Percentiles rank a stretch among this genome's conserved stretches.
phyloP scores from a whole-genome alignment of 2,113 vertebrate species.

The Redunca redunca region DNA sequence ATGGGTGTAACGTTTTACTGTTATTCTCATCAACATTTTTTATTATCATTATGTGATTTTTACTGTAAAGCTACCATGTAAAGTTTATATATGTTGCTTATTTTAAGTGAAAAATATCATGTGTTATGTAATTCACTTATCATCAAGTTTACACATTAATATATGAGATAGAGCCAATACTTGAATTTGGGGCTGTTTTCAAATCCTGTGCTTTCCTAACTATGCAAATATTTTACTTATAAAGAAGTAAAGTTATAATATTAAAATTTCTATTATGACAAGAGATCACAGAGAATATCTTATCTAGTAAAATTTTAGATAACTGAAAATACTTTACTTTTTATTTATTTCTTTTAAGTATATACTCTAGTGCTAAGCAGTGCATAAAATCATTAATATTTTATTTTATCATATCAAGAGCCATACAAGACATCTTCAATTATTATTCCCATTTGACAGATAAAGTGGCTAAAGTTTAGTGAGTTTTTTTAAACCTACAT shows the following conservation, averaged over 20 bases:
- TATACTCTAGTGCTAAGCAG: neutral
- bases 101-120: neutral
- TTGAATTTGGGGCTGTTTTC: neutral
- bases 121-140: neutral
- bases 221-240: neutral
- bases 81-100: neutral
- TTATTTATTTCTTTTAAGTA: neutral
- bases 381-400: neutral
- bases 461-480: neutral
- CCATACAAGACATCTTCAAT: neutral
- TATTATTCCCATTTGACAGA: neutral
- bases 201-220: neutral
- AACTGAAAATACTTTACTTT: neutral
- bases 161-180: neutral
- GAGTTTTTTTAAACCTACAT: neutral
- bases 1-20: neutral
- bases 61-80: neutral
- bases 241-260: neutral
- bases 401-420: constrained; percentile 6
- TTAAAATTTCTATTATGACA: neutral
- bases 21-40: neutral
- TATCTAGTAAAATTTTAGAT: neutral
- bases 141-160: neutral
- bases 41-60: neutral
- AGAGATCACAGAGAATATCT: neutral